Base-by-base conservation (phyloP, 2,888 invertebrate species). In the Drosophila kokeensis region DNA sequence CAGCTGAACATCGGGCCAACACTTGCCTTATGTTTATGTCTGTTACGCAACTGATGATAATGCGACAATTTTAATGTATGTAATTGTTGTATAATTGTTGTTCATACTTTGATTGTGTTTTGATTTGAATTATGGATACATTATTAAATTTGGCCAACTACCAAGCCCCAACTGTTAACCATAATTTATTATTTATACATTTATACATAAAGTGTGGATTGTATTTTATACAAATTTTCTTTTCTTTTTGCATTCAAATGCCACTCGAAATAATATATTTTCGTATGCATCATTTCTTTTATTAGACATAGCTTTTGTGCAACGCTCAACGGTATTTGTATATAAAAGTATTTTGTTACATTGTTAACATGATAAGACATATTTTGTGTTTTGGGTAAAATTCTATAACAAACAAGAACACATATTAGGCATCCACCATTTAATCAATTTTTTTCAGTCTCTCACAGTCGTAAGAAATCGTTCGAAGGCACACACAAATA, bases 1-100 rank as follows among this genome's bases (percentile, higher is more conserved):
- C 73, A 62, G 49, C 7, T 55, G 42, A 45, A 52, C 27, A 52
- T 27, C 32, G 11, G 7, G 61, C 36, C 53, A 50, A 24, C 59
- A 69, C 57, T 49, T 38, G 32, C 29, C 60, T 60, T 34, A 71
- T 69, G 45, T 30, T 36, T 60, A 0, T 30, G 48, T 38, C 27
- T 24, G 50, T 79, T 80, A 59, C 54, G 64, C 38, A 79, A 79
- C 34, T 1, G 15, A 64, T 36, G 57, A 27, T 64, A 67, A 71
- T 52, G n/a, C 18, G 30, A 45, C 57, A 68, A 68, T 71, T 78
- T 69, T 42, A 60, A 32, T 45, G 55, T 21, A 53, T 54, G 2
- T 69, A 54, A 54, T 36, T 36, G 18, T 15, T 49, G 11, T 27
- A 45, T 24, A 45, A 63, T 50, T 45, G 30, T 13, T 13, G 2